Base-by-base conservation (phyloP, 1,140 invertebrate genomes). In the Drosophila melanica region DNA sequence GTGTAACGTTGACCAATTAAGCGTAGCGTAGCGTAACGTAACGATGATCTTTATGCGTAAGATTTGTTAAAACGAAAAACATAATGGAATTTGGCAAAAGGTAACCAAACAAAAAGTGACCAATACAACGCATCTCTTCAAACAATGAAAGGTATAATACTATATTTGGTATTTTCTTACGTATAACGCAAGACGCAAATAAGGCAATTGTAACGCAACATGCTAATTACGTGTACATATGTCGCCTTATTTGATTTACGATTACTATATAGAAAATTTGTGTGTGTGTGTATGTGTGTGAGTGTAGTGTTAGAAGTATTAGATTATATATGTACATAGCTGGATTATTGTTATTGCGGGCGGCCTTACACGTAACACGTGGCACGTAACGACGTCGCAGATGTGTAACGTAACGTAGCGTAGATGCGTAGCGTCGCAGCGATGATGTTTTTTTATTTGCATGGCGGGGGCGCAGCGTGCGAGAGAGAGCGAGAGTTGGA, bases 301-400 rank as follows among this genome's bases (percentile, higher is more conserved):
- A 6, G 27, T 6, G 5, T 27, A 1, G 6, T 35, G 33, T 35
- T 35, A 23, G 48, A 55, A 53, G 48, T 50, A 67, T 30, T 47
- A 45, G 20, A 44, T 14, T 39, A 64, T 53, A 53, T 35, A 66
- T 67, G 69, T 67, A 67, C 54, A 67, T 72, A 72, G 69, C 69
- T 72, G 63, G 35, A 44, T 58, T 8, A n/a, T 42, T 44, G 12
- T 30, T 58, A 55, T 75, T 74, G 73, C 51, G 54, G 69, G 80
- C 82, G 50, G 81, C 79, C 82, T 86, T 86, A 86, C 84, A 86
- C 82, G 84, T 81, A 81, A 73, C 79, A 79, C 51, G 71, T 74
- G 54, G 57, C 66, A 73, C 64, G 55, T 68, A 68, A 62, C 69
- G 57, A 58, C 50, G 63, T 11, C 62, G 72, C 42, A 41, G 59